Percentiles rank a stretch among this genome's conserved stretches.
Evolutionary conservation across 2,113 vertebrate genomes (phyloP).

Genomic region (Daubentonia madagascariensis): DNA sequence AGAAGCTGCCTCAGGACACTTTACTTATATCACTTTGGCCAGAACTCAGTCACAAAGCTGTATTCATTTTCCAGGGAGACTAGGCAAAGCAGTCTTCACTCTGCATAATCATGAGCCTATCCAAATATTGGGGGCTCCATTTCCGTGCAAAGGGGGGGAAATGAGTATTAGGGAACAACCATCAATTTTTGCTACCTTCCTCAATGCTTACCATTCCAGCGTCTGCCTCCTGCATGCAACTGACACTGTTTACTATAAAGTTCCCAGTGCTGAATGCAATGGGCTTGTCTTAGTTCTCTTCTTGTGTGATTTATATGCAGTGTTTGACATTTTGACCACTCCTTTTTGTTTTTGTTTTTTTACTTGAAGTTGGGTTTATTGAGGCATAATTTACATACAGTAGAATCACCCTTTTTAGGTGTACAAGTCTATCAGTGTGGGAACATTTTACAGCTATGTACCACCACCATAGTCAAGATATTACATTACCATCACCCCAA

Average conservation of each 20-base stretch:
- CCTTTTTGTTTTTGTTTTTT: not conserved
- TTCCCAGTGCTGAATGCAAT: not conserved
- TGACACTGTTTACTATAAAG: not conserved
- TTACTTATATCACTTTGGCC: not conserved
- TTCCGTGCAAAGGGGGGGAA: not conserved
- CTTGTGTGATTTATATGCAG: not conserved
- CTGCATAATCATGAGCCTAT: not conserved
- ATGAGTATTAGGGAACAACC: not conserved
- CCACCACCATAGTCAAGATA: not conserved
- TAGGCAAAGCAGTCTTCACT: not conserved
- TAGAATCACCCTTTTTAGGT: not conserved
- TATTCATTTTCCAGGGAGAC: not conserved
- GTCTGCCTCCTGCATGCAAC: not conserved
- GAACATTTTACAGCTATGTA: not conserved
- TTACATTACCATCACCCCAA: not conserved
- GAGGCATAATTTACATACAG: not conserved
- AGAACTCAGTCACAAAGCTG: not conserved
- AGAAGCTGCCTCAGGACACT: not conserved
- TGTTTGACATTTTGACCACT: not conserved
- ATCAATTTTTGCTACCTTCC: not conserved
- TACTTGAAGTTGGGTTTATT: not conserved
- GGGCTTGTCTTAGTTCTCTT: not conserved
- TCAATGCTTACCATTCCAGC: not conserved
- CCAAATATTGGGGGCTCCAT: not conserved
- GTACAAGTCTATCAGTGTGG: not conserved